Base-by-base conservation (phyloP, 2,888 invertebrate genomes). In the Cephus runcator region DNA sequence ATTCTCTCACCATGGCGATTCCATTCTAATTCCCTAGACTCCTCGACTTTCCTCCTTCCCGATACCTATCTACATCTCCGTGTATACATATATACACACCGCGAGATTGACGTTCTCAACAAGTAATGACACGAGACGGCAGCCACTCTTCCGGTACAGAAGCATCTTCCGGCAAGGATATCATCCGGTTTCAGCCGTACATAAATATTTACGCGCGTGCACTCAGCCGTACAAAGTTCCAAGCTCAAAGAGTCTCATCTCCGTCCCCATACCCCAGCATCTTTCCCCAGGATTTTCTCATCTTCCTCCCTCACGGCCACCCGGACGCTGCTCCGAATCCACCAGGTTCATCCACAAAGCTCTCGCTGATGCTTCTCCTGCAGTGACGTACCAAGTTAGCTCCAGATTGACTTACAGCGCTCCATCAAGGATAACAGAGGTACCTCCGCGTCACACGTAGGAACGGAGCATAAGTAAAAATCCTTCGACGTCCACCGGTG, bases 191-290 rank as follows among this genome's bases (percentile, higher is more conserved):
- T 80, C 79, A 79, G 76, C 73, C 82, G 73, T 79, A 75, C 81
- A 82, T 85, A 86, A 86, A 85, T 85, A 84, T 86, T 83, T 83
- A 84, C 83, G 81, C 79, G 75, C 69, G 78, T 79, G 82, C 85
- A 80, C 69, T 74, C 80, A 76, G 77, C 76, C 83, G 80, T 84
- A 77, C 56, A 1, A 56, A 56, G 23, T 56, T 56, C 56, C 56
- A 56, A 56, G 56, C 56, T 56, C 56, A 56, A 56, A 56, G 56
- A 56, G 56, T 23, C 56, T 56, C 56, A 23, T 56, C 56, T 56
- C 56, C 56, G 56, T 56, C 9, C 56, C 9, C 56, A 56, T 23
- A 23, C 56, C 6, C 23, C 23, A 56, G 56, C 23, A 56, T 56
- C 56, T 56, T 56, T 56, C 56, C 23, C 23, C 56, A 23, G 23